A percentile compares a stretch with the other conserved stretches of the same genome.
Conservation (phyloP, 2,113 vertebrate species). For the Embiotoca jacksoni region DNA sequence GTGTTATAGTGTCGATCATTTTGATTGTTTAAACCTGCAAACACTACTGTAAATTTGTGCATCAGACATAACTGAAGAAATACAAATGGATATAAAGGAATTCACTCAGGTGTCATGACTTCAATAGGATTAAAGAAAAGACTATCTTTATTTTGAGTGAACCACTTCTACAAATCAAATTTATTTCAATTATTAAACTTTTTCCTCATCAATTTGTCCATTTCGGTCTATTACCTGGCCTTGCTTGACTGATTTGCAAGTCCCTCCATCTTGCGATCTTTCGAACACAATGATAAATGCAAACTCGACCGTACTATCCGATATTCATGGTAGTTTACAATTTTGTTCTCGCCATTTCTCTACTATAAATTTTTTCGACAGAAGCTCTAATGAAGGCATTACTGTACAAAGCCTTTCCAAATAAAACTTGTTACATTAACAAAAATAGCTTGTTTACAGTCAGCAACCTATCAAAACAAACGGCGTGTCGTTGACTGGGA, state of each 20-base stretch:
- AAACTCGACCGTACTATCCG: too few relatives aligned
- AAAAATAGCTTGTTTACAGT: too few relatives aligned
- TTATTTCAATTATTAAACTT: slow-evolving; percentile 5
- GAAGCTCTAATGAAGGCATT: too few relatives aligned
- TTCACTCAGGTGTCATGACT: slow-evolving; percentile 5
- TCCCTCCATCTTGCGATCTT: too few relatives aligned
- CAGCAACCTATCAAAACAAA: too few relatives aligned
- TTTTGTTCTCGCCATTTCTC: too few relatives aligned
- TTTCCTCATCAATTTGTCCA: slow-evolving; percentile 20
- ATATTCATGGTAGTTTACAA: too few relatives aligned
- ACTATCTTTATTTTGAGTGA: slow-evolving; percentile 11
- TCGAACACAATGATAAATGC: too few relatives aligned
- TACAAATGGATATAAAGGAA: background rate
- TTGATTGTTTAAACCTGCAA: background rate
- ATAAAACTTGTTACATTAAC: too few relatives aligned
- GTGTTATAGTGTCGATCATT: background rate
- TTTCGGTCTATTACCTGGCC: slow-evolving; percentile 28
- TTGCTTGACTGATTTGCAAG: slow-evolving; percentile 15
- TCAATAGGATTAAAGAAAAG: slow-evolving; percentile 4
- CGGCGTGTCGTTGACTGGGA: too few relatives aligned
- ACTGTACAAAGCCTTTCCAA: too few relatives aligned
- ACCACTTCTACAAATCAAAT: background rate
- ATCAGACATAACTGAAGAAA: background rate
- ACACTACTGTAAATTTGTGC: background rate
- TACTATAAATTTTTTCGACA: too few relatives aligned